Percentiles rank a stretch among this genome's conserved stretches.
phyloP scores from a whole-genome alignment of 2,113 vertebrate genomes.

The Clupea harengus region DNA sequence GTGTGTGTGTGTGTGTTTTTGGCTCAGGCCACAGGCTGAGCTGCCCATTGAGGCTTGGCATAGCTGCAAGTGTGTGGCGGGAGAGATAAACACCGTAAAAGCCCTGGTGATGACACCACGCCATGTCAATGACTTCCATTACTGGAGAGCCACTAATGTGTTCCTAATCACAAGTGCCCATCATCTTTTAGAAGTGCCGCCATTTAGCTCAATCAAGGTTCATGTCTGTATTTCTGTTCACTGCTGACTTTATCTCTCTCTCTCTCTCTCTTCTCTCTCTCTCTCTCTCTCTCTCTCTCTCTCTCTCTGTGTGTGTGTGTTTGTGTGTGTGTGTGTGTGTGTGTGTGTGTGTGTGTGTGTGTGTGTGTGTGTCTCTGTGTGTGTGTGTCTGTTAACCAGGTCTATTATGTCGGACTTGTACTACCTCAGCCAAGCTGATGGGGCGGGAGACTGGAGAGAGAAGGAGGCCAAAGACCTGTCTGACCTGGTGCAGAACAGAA shows the following conservation, averaged over 20 bases:
- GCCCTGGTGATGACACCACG: neutral
- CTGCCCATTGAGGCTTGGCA: neutral
- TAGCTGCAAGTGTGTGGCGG: neutral
- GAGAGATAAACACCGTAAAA: neutral
- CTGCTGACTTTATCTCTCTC: neutral
- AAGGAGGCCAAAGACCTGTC: conserved; percentile 97
- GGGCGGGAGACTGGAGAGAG: conserved; percentile 91
- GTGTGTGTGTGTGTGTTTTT: neutral
- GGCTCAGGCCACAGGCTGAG: neutral
- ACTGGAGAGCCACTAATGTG: conserved; percentile 34
- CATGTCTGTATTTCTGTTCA: neutral
- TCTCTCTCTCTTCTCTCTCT: neutral
- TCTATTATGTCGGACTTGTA: conserved; percentile 97
- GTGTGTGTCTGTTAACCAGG: conserved; percentile 61
- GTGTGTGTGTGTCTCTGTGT: conserved; percentile 17
- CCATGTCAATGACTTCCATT: neutral
- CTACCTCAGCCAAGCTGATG: conserved; percentile 98
- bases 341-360: neutral
- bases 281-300: too few relatives aligned
- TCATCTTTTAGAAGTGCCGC: neutral
- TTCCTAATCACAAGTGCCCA: neutral
- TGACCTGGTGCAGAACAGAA: conserved; percentile 92
- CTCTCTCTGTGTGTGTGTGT: too few relatives aligned
- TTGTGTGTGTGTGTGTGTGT: too few relatives aligned
- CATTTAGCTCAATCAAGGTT: neutral